These are phyloP conservation scores for Thera obeliscata DNA, from an alignment of 2,888 invertebrate species.

Conservation along the genomic window DNA sequence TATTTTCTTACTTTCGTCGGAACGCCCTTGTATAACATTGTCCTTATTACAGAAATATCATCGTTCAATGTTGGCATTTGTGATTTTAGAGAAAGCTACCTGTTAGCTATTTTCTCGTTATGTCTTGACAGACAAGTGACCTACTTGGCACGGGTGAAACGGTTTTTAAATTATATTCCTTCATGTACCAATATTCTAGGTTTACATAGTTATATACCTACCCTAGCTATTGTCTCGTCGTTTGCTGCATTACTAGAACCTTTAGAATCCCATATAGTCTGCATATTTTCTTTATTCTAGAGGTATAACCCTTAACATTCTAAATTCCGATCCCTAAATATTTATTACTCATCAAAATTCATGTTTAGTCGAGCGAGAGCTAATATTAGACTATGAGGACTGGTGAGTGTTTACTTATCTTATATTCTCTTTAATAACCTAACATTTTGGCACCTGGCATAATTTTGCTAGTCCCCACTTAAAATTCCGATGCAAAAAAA, in stretches of 20 bases:
- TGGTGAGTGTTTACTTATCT: conserved; percentile 39
- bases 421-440: not conserved
- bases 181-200: conserved; percentile 44
- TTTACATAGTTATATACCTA: conserved; percentile 14
- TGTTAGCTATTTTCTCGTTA: conserved; percentile 56
- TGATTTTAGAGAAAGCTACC: conserved; percentile 49
- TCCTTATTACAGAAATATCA: conserved; percentile 40
- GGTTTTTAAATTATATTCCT: conserved; percentile 59
- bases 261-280: not conserved
- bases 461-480: not conserved
- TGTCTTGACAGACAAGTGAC: conserved; percentile 69
- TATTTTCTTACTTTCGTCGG: not conserved
- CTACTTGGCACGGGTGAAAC: conserved; percentile 70
- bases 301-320: conserved; percentile 26
- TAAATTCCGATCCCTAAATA: conserved; percentile 44
- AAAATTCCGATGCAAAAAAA: not conserved
- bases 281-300: not conserved
- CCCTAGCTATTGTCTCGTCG: not conserved
- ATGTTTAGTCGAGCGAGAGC: conserved; percentile 48
- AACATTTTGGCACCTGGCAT: not conserved
- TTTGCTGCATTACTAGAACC: not conserved
- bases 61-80: conserved; percentile 42
- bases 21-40: conserved; percentile 28
- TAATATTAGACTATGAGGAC: conserved; percentile 50
- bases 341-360: conserved; percentile 50